phyloP scores from a whole-genome alignment of 30 jellyfish, hydroid and myxozoan species.

The Hydractinia echinata region DNA sequence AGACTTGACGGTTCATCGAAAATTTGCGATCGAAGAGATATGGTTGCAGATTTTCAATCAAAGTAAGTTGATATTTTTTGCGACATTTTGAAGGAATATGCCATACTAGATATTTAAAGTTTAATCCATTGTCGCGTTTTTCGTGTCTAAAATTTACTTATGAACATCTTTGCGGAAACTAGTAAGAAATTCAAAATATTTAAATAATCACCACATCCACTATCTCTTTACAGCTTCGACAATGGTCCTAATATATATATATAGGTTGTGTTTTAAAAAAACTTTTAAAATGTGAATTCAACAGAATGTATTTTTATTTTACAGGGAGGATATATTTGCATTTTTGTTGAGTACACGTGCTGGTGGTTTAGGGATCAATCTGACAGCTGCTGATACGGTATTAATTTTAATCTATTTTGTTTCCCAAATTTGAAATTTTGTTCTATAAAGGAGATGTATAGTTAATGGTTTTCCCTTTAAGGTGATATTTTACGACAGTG shows the following conservation, averaged over 20 bases:
- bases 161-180: too few species aligned
- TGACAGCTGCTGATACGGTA: slow-evolving; percentile 99
- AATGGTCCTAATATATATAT: not conserved
- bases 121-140: too few species aligned
- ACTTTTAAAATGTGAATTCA: not conserved
- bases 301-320: not conserved
- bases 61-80: slow-evolving; percentile 28
- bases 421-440: not conserved
- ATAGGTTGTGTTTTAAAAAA: not conserved
- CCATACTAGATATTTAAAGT: too few species aligned
- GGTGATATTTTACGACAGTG: slow-evolving; percentile 98
- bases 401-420: slow-evolving; percentile 12
- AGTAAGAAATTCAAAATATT: too few species aligned
- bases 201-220: too few species aligned
- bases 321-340: slow-evolving; percentile 83
- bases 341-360: slow-evolving; percentile 97
- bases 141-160: too few species aligned
- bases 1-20: slow-evolving; percentile 97
- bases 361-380: slow-evolving; percentile 98
- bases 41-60: slow-evolving; percentile 94
- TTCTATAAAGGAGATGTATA: not conserved
- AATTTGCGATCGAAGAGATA: slow-evolving; percentile 95
- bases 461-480: slow-evolving; percentile 9
- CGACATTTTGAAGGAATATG: too few species aligned
- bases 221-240: too few species aligned